A percentile compares a stretch with the other conserved stretches of the same genome.
phyloP scores from a whole-genome alignment of 2,113 vertebrate genomes.

The Ictalurus furcatus region DNA sequence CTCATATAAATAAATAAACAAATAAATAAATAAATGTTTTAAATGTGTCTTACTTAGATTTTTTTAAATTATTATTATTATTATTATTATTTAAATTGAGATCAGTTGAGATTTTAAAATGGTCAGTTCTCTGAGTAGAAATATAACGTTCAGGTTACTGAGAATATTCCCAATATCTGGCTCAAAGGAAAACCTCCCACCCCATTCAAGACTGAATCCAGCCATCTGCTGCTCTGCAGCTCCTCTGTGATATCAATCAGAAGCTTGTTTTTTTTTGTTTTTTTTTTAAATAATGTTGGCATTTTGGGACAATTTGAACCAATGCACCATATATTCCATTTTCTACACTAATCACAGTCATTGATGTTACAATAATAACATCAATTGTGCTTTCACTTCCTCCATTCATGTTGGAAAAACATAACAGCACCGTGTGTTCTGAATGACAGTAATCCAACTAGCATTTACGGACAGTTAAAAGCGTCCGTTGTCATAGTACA shows the following conservation, averaged over 20 bases:
- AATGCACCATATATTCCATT: conserved; percentile 15
- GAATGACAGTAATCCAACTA: conserved; percentile 30
- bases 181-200: conserved; percentile 12
- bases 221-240: conserved; percentile 44
- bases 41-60: neutral
- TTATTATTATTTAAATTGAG: neutral
- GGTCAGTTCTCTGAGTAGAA: neutral
- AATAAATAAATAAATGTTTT: neutral
- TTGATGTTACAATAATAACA: conserved; percentile 39
- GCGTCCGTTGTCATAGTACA: conserved; percentile 5
- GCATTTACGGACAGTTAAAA: conserved; percentile 19
- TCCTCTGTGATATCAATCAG: conserved; percentile 42
- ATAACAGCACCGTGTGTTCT: conserved; percentile 15
- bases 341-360: conserved; percentile 43
- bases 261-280: neutral
- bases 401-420: conserved; percentile 23
- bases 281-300: conserved; percentile 18
- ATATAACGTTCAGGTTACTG: neutral
- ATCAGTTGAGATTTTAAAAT: neutral
- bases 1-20: no score
- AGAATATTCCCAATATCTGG: conserved; percentile 11
- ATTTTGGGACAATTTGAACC: conserved; percentile 44
- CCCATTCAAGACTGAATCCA: conserved; percentile 46
- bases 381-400: conserved; percentile 37
- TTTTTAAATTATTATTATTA: no score